These are phyloP conservation scores for Psephotus haematonotus DNA, from an alignment of 2,113 vertebrate genomes.

Conservation along the genomic window DNA sequence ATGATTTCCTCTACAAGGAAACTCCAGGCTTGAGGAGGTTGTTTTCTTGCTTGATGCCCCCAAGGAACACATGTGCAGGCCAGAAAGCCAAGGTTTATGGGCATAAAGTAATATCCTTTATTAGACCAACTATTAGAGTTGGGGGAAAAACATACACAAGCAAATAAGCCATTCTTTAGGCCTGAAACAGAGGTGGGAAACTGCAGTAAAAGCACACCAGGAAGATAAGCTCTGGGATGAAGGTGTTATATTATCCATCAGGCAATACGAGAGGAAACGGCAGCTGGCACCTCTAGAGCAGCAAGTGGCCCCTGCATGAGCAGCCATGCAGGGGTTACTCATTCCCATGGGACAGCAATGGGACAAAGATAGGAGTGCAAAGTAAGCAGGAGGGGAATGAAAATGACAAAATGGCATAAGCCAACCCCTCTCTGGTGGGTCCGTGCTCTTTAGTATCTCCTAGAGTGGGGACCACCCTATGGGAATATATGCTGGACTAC, in stretches of 20 bases:
- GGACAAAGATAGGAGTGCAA: background rate
- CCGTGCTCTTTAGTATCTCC: background rate
- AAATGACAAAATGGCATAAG: background rate
- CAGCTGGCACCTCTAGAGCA: background rate
- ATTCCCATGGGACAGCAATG: background rate
- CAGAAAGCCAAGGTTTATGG: background rate
- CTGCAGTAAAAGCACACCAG: background rate
- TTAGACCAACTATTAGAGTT: background rate
- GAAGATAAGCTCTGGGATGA: background rate
- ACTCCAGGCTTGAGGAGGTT: background rate
- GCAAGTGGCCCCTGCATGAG: background rate
- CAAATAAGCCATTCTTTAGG: background rate
- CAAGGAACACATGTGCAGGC: background rate
- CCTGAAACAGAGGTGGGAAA: background rate
- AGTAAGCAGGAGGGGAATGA: background rate
- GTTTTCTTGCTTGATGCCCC: background rate
- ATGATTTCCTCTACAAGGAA: background rate
- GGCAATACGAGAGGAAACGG: background rate
- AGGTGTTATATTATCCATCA: background rate
- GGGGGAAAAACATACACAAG: background rate
- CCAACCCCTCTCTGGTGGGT: background rate
- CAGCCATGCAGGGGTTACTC: background rate
- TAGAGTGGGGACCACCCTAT: background rate
- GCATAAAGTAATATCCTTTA: background rate
- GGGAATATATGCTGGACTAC: background rate